Conservation (phyloP, 2,888 invertebrate genomes). For the Thereva nobilitata region DNA sequence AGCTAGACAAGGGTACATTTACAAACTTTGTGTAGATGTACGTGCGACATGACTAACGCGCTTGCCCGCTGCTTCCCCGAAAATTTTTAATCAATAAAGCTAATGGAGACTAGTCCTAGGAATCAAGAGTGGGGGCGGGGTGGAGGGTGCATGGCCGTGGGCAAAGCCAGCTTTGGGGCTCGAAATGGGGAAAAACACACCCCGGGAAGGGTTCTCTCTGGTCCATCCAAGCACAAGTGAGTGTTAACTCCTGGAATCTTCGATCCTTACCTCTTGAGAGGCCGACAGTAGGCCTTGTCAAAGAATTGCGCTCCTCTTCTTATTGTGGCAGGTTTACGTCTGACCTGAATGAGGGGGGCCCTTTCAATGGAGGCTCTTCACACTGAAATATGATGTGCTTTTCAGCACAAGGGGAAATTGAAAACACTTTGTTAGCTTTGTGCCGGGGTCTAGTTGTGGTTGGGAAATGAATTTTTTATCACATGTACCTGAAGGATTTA, state of each 20-base stretch:
- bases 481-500: neutral
- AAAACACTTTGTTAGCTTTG: slow-evolving; percentile 33
- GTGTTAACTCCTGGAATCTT: slow-evolving; percentile 12
- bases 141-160: slow-evolving; percentile 4
- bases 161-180: too few species aligned
- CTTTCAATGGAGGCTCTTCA: slow-evolving; percentile 23
- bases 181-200: too few species aligned
- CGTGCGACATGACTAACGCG: slow-evolving; percentile 11
- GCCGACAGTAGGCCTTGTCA: slow-evolving; percentile 17
- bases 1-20: slow-evolving; percentile 16
- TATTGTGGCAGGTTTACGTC: slow-evolving; percentile 2
- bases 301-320: neutral
- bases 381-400: slow-evolving; percentile 26
- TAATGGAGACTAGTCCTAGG: slow-evolving; percentile 19
- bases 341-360: slow-evolving; percentile 7
- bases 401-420: slow-evolving; percentile 27
- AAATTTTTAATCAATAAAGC: slow-evolving; percentile 33
- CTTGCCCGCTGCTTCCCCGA: slow-evolving; percentile 22
- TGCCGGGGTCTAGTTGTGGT: slow-evolving; percentile 10
- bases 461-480: slow-evolving; percentile 31
- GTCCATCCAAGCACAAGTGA: neutral
- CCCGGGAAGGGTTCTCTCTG: too few species aligned
- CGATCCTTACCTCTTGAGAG: slow-evolving; percentile 20
- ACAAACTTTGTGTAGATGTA: slow-evolving; percentile 7
- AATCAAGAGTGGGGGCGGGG: slow-evolving; percentile 2